phyloP scores from a whole-genome alignment of 2,888 invertebrate species.

The Dasysyrphus tricinctus region DNA sequence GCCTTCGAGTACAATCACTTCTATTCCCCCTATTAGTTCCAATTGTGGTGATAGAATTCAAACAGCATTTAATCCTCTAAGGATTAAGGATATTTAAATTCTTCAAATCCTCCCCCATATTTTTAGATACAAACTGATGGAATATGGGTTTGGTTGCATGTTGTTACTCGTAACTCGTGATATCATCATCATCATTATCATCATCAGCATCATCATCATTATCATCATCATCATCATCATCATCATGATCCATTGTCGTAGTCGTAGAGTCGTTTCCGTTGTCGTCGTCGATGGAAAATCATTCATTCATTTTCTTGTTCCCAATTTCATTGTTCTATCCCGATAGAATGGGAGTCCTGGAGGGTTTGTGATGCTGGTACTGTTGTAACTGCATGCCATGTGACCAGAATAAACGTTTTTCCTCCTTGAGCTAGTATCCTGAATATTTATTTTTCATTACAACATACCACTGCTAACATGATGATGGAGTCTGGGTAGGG shows the following conservation, averaged over 20 bases:
- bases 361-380: conserved; percentile 5
- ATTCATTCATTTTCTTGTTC: conserved; percentile 45
- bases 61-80: conserved; percentile 62
- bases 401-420: conserved; percentile 51
- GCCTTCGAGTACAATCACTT: conserved; percentile 10
- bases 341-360: conserved; percentile 9
- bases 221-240: conserved; percentile 10
- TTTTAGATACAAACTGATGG: background rate
- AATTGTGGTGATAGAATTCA: conserved; percentile 71
- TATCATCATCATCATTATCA: conserved; percentile 22
- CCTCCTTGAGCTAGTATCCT: conserved; percentile 43
- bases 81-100: conserved; percentile 74
- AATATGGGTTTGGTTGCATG: conserved; percentile 29
- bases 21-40: conserved; percentile 59
- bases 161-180: conserved; percentile 27
- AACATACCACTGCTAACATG: conserved; percentile 26
- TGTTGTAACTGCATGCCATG: conserved; percentile 40
- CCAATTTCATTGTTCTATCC: conserved; percentile 53
- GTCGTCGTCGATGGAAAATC: conserved; percentile 46
- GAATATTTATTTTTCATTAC: conserved; percentile 56
- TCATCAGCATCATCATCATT: conserved; percentile 22
- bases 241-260: conserved; percentile 29
- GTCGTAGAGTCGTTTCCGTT: conserved; percentile 18
- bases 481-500: background rate
- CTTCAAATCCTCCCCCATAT: conserved; percentile 41